phyloP scores from a whole-genome alignment of 2,113 vertebrate genomes.

The Hypomesus transpacificus region DNA sequence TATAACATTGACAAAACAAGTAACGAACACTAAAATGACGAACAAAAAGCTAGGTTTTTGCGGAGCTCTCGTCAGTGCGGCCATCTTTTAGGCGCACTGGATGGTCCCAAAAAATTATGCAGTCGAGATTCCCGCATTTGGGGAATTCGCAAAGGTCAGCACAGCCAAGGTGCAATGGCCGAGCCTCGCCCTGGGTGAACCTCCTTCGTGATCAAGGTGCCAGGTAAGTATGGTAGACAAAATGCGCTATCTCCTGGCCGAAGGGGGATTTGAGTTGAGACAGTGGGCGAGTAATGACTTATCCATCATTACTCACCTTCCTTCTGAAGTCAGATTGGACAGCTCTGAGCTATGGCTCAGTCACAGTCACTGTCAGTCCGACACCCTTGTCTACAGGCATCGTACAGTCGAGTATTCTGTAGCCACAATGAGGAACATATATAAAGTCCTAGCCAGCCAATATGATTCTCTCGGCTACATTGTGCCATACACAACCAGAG shows the following conservation, averaged over 20 bases:
- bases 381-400: conserved; percentile 18
- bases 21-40: too few species aligned
- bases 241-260: conserved; percentile 7
- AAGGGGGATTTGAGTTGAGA: conserved; percentile 12
- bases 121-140: too few species aligned
- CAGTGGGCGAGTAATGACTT: conserved; percentile 29
- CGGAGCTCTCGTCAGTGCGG: too few species aligned
- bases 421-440: conserved; percentile 16
- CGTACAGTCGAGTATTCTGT: neutral
- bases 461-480: conserved; percentile 31
- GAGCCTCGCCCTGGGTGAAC: too few species aligned
- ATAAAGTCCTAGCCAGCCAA: conserved; percentile 24
- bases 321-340: neutral
- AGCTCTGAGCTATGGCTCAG: conserved; percentile 34
- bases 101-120: too few species aligned
- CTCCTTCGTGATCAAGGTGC: too few species aligned
- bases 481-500: conserved; percentile 9
- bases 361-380: neutral
- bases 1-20: too few species aligned
- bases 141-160: too few species aligned
- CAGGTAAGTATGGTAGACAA: too few species aligned
- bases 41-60: too few species aligned
- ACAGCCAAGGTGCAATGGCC: too few species aligned
- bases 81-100: too few species aligned
- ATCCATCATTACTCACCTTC: conserved; percentile 15